phyloP scores from a whole-genome alignment of 2,797 vertebrate genomes.

The Spinibarbus caldwelli region DNA sequence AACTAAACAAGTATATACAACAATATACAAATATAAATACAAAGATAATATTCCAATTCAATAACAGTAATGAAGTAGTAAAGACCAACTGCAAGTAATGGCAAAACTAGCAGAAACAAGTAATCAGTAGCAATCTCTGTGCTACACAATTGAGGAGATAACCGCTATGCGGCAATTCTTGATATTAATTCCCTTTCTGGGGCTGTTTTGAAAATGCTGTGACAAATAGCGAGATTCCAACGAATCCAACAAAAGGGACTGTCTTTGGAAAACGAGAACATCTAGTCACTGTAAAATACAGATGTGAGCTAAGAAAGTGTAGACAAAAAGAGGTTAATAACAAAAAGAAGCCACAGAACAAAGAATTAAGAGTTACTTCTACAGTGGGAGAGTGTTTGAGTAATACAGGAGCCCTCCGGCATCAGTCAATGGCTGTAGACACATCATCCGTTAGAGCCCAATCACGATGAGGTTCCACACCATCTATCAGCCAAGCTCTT shows the following conservation, averaged over 20 bases:
- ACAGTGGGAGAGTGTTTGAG: conserved; percentile 46
- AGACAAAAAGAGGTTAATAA: conserved; percentile 27
- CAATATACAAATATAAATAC: not conserved
- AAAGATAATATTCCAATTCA: not conserved
- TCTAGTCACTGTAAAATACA: not conserved
- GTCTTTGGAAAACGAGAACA: not conserved
- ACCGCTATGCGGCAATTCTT: not conserved
- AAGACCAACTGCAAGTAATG: not conserved
- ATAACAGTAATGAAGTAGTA: not conserved
- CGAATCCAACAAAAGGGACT: not conserved
- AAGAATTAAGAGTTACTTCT: conserved; percentile 44
- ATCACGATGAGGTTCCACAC: conserved; percentile 58
- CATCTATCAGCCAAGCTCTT: conserved; percentile 63
- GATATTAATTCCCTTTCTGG: not conserved
- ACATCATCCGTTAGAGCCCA: conserved; percentile 62
- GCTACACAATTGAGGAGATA: not conserved
- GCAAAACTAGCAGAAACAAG: not conserved
- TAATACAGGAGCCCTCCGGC: conserved; percentile 59
- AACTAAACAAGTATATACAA: not conserved
- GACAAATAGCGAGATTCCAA: not conserved
- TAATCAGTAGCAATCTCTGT: not conserved
- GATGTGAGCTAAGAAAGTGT: conserved; percentile 41
- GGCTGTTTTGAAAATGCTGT: not conserved
- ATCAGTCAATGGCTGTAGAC: conserved; percentile 53
- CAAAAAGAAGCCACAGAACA: conserved; percentile 41